phyloP scores from a whole-genome alignment of 2,797 vertebrate species.

The Merluccius polli region DNA sequence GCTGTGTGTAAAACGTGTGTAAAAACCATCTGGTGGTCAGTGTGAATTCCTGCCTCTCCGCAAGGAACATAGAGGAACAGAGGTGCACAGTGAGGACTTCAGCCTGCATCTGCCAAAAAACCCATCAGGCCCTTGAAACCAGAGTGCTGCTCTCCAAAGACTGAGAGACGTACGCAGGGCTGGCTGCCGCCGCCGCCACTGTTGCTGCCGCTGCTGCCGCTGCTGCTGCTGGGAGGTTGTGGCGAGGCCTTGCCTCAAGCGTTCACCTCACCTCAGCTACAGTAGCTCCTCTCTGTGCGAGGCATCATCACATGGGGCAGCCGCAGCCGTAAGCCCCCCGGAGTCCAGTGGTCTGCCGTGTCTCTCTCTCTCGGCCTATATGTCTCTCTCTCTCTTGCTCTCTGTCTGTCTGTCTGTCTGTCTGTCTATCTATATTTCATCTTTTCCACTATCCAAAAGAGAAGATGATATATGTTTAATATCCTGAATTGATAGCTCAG shows the following conservation, averaged over 20 bases:
- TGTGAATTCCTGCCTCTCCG: slow-evolving; percentile 41
- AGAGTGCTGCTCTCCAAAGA: slow-evolving; percentile 19
- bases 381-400: background rate
- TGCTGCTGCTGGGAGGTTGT: slow-evolving; percentile 8
- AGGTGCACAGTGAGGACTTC: slow-evolving; percentile 53
- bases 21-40: slow-evolving; percentile 46
- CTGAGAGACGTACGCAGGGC: slow-evolving; percentile 26
- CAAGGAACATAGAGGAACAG: slow-evolving; percentile 48
- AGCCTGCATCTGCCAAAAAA: slow-evolving; percentile 51
- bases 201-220: no score
- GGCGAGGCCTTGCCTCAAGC: background rate
- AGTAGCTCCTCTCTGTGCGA: background rate
- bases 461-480: background rate
- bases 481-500: background rate
- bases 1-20: background rate
- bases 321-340: slow-evolving; percentile 1
- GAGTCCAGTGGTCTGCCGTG: slow-evolving; percentile 7
- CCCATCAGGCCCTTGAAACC: slow-evolving; percentile 52
- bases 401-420: background rate
- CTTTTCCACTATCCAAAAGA: background rate
- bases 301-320: slow-evolving; percentile 7
- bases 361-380: background rate
- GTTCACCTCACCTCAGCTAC: slow-evolving; percentile 19
- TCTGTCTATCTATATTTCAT: background rate
- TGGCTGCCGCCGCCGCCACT: no score